These are phyloP conservation scores for Thalpophila matura DNA, from an alignment of 2,888 invertebrate genomes.

Conservation along the genomic window DNA sequence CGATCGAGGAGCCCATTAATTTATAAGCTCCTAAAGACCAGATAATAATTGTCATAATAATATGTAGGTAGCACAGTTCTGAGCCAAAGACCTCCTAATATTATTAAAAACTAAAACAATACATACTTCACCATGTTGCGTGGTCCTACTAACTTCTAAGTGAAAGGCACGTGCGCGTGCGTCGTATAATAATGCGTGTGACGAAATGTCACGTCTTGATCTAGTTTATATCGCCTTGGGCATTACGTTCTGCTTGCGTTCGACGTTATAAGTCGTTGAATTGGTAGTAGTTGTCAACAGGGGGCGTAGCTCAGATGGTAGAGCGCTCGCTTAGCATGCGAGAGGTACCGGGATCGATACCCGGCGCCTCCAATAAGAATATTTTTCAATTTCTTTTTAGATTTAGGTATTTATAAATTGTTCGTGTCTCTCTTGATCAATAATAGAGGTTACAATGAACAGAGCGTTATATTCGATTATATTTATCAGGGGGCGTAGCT, in stretches of 20 bases:
- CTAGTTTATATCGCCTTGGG: conserved; percentile 38
- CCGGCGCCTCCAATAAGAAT: conserved; percentile 84
- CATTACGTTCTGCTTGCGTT: conserved; percentile 2
- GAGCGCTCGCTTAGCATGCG: conserved; percentile 88
- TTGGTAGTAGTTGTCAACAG: conserved; percentile 22
- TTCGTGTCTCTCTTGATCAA: not conserved
- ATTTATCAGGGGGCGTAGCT: conserved; percentile 82
- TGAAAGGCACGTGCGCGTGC: conserved; percentile 47
- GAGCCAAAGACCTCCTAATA: too few relatives aligned
- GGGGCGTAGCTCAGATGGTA: conserved; percentile 78
- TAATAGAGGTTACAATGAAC: not conserved
- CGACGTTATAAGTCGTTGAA: not conserved
- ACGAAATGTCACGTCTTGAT: conserved; percentile 41
- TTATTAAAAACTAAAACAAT: too few relatives aligned
- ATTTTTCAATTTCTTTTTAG: conserved; percentile 10
- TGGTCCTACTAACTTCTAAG: conserved; percentile 9
- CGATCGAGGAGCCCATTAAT: too few relatives aligned
- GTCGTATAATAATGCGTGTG: conserved; percentile 20
- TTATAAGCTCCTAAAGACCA: too few relatives aligned
- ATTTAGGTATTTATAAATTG: not conserved
- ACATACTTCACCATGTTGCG: not conserved
- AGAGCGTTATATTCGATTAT: conserved; percentile 1
- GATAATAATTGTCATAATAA: not conserved
- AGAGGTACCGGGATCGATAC: conserved; percentile 91
- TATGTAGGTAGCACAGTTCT: not conserved